These are phyloP conservation scores for Aphelinus atriplicis DNA, from an alignment of 1,140 invertebrate species.

Conservation along the genomic window DNA sequence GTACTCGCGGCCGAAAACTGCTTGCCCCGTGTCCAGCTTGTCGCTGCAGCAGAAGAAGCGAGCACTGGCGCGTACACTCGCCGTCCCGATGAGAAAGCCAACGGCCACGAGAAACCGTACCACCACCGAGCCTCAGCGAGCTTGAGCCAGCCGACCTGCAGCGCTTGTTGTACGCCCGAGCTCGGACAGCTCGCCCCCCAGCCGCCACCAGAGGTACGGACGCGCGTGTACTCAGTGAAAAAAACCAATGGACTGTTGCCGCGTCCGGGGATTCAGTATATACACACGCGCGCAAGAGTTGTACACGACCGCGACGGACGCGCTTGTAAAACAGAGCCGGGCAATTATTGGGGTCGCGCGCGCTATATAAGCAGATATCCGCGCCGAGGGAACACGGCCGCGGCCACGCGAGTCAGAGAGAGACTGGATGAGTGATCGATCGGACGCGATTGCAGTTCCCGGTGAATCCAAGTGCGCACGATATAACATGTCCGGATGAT, in stretches of 20 bases:
- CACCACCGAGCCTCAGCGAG: constrained; percentile 7
- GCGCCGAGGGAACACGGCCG: not conserved
- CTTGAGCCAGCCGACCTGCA: constrained; percentile 19
- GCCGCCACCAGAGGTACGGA: no score
- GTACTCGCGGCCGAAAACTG: no score
- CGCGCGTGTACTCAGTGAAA: not conserved
- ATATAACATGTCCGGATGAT: no score
- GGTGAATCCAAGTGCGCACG: no score
- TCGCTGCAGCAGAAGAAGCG: no score
- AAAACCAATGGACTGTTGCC: no score
- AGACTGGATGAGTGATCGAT: not conserved
- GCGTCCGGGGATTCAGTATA: not conserved
- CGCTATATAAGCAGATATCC: not conserved
- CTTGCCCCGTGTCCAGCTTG: no score
- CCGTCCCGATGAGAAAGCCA: constrained; percentile 26
- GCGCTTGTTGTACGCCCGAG: constrained; percentile 38
- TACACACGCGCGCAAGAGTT: not conserved
- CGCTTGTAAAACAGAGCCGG: not conserved
- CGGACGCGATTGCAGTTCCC: not conserved
- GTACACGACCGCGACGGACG: not conserved
- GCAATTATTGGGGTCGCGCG: constrained; percentile 19
- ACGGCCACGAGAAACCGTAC: not conserved
- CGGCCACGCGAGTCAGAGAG: not conserved
- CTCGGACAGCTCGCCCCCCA: constrained; percentile 42
- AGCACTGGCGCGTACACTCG: not conserved